These are phyloP conservation scores for Cebidichthys violaceus DNA, from an alignment of 2,113 vertebrate genomes.

Conservation along the genomic window DNA sequence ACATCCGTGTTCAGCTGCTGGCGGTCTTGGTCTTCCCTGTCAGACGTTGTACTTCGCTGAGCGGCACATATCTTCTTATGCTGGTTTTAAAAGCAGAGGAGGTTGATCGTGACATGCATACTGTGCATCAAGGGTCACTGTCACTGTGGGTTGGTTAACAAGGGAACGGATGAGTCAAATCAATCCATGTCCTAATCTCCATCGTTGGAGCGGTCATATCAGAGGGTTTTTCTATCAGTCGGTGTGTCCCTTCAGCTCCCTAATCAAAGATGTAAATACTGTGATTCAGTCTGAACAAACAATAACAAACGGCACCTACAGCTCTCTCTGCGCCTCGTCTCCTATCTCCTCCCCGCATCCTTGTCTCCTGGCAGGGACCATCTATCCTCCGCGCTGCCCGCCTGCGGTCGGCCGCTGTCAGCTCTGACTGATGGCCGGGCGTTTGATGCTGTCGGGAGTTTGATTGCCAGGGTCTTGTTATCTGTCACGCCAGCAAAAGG, in stretches of 20 bases:
- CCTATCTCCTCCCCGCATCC: conserved; percentile 30
- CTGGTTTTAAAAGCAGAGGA: not conserved
- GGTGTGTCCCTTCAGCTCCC: too few species aligned
- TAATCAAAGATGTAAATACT: not conserved
- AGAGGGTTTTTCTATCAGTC: too few species aligned
- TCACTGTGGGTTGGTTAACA: not conserved
- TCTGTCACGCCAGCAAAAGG: conserved; percentile 52
- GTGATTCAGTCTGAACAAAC: not conserved
- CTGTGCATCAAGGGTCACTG: not conserved
- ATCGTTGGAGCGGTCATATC: not conserved
- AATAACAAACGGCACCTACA: not conserved
- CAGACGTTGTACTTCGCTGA: not conserved
- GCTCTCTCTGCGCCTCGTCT: not conserved
- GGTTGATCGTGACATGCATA: not conserved
- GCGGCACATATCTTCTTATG: not conserved
- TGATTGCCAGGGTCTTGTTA: conserved; percentile 71
- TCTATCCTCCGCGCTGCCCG: not conserved
- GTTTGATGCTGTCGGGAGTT: conserved; percentile 52
- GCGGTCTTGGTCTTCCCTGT: not conserved
- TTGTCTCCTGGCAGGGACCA: conserved; percentile 31
- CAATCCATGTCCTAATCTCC: not conserved
- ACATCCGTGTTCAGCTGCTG: not conserved
- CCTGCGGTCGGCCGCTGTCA: conserved; percentile 46
- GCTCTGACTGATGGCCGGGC: conserved; percentile 56
- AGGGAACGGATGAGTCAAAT: not conserved